Base-by-base conservation (phyloP, 1,140 invertebrate genomes). In the Fopius arisanus region DNA sequence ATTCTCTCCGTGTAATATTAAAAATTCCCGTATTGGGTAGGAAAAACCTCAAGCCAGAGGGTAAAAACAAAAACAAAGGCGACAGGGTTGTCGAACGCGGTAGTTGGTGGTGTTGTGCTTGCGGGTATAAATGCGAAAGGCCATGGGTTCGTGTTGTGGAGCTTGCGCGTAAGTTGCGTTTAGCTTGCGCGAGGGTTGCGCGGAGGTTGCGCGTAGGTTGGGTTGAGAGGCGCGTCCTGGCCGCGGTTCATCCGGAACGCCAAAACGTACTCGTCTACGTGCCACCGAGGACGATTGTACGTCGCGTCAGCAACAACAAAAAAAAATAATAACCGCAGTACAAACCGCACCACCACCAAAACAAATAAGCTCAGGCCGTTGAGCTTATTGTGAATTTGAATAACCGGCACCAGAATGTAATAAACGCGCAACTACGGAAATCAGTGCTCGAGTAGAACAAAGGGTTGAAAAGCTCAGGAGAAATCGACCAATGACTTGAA, bases 231-330 rank as follows among this genome's bases (percentile, higher is more conserved):
- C 66, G 51, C 70, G 70, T 72, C 66, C 43, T 72, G 37, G 74
- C 43, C 31, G 28, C 48, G 33, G 63, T 67, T 66, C 16, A 43
- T 72, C 66, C 67, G 23, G 37, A 43, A 66, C 43, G 16, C 41
- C n/a, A 59, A 67, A n/a, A 33, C 37, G 43, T 75, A 75, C 67
- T 75, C 74, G 74, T 75, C 70, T 75, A 12, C 41, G 74, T 31
- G 43, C 74, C 48, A 65, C 59, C 48, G 74, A 69, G 51, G 26
- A 26, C 54, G 54, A 59, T 59, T 9, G 54, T 59, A 14, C 54
- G 54, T 59, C 54, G 54, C 54, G 54, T 59, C n/a, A 48, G 3
- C 43, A 7, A 5, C 43, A 16, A 16, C 7, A n/a, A n/a, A n/a
- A n/a, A n/a, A n/a, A n/a, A n/a, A n/a, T n/a, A n/a, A n/a, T n/a